phyloP scores from a whole-genome alignment of 2,113 vertebrate genomes.

The Cairina moschata region DNA sequence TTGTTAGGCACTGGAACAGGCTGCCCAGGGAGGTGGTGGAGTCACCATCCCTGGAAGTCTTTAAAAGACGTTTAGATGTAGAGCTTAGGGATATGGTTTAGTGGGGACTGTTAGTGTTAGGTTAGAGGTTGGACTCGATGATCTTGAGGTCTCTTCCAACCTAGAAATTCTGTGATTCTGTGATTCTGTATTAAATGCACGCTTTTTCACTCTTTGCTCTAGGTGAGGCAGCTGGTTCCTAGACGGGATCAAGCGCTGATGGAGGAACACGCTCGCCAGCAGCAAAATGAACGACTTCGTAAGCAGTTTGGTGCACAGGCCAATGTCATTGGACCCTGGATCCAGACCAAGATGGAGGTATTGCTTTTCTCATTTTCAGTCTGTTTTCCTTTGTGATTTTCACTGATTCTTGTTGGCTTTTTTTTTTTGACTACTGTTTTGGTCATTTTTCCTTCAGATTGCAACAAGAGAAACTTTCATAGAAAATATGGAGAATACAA shows the following conservation, averaged over 20 bases:
- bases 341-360: slow-evolving; percentile 99
- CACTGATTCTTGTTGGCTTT: background rate
- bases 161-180: too few relatives aligned
- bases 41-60: too few relatives aligned
- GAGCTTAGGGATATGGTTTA: too few relatives aligned
- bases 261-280: slow-evolving; percentile 94
- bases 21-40: too few relatives aligned
- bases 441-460: background rate
- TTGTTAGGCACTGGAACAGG: too few relatives aligned
- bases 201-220: background rate
- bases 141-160: too few relatives aligned
- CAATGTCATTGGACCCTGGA: slow-evolving; percentile 97
- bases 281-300: slow-evolving; percentile 95
- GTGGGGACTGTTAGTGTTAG: too few relatives aligned
- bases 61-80: too few relatives aligned
- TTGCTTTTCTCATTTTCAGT: background rate
- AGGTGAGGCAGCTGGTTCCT: slow-evolving; percentile 96
- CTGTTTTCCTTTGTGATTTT: background rate
- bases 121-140: too few relatives aligned
- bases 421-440: background rate
- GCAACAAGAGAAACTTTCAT: background rate
- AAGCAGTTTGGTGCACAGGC: slow-evolving; percentile 97
- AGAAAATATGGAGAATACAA: background rate
- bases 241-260: slow-evolving; percentile 94
- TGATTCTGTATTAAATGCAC: background rate